Conservation (phyloP, 2,113 vertebrate species). For the Oophaga pumilio region DNA sequence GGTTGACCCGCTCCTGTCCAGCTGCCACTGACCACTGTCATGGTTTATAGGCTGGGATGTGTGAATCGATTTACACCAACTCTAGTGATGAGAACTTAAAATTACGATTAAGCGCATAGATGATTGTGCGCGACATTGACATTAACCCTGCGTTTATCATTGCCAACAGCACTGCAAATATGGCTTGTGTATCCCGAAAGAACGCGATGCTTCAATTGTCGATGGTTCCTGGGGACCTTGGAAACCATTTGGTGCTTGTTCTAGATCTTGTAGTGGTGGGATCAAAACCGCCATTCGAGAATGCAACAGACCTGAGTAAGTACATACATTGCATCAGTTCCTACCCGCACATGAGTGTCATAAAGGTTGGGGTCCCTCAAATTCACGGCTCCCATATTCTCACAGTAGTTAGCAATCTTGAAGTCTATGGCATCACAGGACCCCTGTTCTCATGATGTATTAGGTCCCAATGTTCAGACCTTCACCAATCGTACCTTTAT, state of each 20-base stretch:
- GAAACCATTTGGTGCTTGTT: conserved; percentile 94
- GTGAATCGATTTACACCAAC: background rate
- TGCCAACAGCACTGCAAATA: conserved; percentile 88
- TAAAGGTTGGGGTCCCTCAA: too few relatives aligned
- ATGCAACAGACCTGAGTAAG: conserved; percentile 96
- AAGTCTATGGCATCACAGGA: too few relatives aligned
- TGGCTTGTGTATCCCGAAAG: conserved; percentile 89
- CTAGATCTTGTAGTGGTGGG: conserved; percentile 90
- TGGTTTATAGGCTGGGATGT: too few relatives aligned
- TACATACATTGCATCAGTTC: conserved; percentile 8
- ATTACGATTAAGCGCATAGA: background rate
- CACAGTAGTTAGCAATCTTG: too few relatives aligned
- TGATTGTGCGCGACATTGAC: conserved; percentile 8
- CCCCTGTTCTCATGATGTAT: too few relatives aligned
- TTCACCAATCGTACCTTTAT: too few relatives aligned
- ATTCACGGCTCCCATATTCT: too few relatives aligned
- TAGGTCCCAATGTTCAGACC: too few relatives aligned
- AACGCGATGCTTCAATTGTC: conserved; percentile 75
- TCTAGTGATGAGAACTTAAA: background rate
- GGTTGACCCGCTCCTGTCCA: too few relatives aligned
- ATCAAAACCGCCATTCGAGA: conserved; percentile 91
- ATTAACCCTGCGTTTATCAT: conserved; percentile 51
- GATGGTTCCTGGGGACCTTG: conserved; percentile 94
- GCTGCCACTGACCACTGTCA: too few relatives aligned
- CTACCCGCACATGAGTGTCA: background rate